Evolutionary conservation across 2,888 invertebrate species (phyloP).

Genomic region (Lypha dubia): DNA sequence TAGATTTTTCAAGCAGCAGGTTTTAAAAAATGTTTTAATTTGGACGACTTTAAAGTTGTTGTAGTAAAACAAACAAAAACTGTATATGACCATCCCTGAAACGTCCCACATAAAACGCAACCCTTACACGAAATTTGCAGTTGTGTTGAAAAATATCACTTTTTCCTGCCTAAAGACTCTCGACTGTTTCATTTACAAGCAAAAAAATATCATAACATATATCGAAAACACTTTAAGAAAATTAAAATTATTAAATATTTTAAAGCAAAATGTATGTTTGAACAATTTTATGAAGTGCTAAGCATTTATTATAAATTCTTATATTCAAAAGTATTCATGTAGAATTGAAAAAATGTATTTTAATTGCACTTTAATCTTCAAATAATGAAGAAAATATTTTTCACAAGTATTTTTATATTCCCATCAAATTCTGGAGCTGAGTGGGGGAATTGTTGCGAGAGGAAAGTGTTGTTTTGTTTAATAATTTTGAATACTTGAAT

Average conservation of each 20-base stretch:
- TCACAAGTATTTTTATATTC: conserved; percentile 17
- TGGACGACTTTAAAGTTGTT: neutral
- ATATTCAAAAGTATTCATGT: neutral
- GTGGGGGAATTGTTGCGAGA: conserved; percentile 20
- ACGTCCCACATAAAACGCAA: too few species aligned
- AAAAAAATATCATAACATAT: too few species aligned
- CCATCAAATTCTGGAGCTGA: conserved; percentile 62
- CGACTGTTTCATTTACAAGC: too few species aligned
- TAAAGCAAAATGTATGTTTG: neutral
- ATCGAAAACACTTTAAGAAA: neutral
- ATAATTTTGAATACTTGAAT: neutral
- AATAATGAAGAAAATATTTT: conserved; percentile 2
- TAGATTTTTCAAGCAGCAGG: neutral
- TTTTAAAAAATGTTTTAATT: neutral
- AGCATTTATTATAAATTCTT: conserved; percentile 25
- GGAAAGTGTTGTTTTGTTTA: conserved; percentile 5
- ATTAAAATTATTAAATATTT: neutral
- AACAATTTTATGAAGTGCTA: conserved; percentile 63
- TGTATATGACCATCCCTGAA: too few species aligned
- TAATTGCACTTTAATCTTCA: conserved; percentile 48
- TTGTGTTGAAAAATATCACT: too few species aligned
- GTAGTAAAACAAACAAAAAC: neutral
- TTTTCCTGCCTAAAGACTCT: too few species aligned
- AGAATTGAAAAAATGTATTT: conserved; percentile 22
- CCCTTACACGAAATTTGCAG: too few species aligned